phyloP scores from a whole-genome alignment of 2,113 vertebrate species.

The Leptodactylus fuscus region DNA sequence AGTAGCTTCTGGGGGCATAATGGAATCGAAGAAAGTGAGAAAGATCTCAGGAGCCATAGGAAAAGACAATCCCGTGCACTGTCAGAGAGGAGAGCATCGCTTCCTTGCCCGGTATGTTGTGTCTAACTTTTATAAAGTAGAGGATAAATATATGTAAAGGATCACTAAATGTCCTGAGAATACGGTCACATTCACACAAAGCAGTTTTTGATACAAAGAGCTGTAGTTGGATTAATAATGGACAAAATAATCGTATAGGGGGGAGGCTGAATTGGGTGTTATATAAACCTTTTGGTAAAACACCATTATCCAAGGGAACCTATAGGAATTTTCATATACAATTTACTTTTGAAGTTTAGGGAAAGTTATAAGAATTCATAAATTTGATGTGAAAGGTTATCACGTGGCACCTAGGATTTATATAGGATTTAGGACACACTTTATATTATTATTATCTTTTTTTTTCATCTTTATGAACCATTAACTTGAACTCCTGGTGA shows the following conservation, averaged over 20 bases:
- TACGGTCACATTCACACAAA: background rate
- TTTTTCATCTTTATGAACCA: background rate
- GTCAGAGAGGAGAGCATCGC: constrained; percentile 81
- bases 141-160: too few relatives aligned
- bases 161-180: background rate
- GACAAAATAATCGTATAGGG: too few relatives aligned
- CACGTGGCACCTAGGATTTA: background rate
- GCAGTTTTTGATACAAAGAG: background rate
- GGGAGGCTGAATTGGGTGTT: background rate
- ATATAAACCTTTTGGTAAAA: background rate
- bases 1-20: constrained; percentile 96
- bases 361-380: background rate
- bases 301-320: background rate
- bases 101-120: constrained; percentile 87
- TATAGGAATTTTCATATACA: too few relatives aligned
- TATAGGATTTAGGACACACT: background rate
- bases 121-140: background rate
- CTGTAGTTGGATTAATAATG: too few relatives aligned
- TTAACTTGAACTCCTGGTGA: background rate
- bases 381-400: background rate
- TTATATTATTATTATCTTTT: background rate
- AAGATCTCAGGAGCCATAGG: constrained; percentile 76
- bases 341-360: background rate
- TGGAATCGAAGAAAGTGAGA: constrained; percentile 71
- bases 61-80: constrained; percentile 66